Percentiles rank a stretch among this genome's conserved stretches.
Conservation (phyloP, 2,113 vertebrate genomes). For the Saguinus imperator region DNA sequence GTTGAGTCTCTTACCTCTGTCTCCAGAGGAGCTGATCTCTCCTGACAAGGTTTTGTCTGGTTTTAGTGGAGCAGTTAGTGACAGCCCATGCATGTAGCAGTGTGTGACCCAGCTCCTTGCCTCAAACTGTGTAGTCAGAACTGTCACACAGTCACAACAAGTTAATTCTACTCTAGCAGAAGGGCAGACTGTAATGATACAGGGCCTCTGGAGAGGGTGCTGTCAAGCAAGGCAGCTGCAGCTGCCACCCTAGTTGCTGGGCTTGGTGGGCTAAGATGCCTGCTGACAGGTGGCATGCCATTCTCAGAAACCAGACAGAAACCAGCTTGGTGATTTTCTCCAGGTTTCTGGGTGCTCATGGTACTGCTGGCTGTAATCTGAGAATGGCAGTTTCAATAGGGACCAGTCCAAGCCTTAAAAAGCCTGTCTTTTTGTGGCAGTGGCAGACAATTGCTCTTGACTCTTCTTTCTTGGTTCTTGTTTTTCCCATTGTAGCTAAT, state of each 20-base stretch:
- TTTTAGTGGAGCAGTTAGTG: constrained; percentile 79
- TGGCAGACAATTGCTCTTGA: background rate
- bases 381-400: constrained; percentile 4
- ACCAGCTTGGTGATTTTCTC: constrained; percentile 68
- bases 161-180: constrained; percentile 83
- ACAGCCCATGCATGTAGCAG: constrained; percentile 81
- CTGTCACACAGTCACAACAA: constrained; percentile 87
- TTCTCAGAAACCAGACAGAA: background rate
- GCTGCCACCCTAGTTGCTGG: constrained; percentile 45
- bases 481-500: background rate
- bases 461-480: background rate
- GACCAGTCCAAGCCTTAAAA: constrained; percentile 18
- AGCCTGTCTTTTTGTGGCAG: background rate
- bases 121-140: constrained; percentile 74
- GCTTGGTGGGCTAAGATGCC: background rate
- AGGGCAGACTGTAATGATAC: constrained; percentile 81
- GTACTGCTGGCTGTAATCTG: background rate
- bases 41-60: constrained; percentile 85
- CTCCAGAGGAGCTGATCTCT: constrained; percentile 82
- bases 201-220: constrained; percentile 85
- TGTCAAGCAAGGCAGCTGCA: constrained; percentile 70
- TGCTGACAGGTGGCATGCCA: constrained; percentile 76
- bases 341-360: background rate
- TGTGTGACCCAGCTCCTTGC: constrained; percentile 80
- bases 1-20: constrained; percentile 78